Evolutionary conservation across 2,888 invertebrate species (phyloP), one percentile per base, ranked within the genome.

Genomic region (Miltochrista miniata): DNA sequence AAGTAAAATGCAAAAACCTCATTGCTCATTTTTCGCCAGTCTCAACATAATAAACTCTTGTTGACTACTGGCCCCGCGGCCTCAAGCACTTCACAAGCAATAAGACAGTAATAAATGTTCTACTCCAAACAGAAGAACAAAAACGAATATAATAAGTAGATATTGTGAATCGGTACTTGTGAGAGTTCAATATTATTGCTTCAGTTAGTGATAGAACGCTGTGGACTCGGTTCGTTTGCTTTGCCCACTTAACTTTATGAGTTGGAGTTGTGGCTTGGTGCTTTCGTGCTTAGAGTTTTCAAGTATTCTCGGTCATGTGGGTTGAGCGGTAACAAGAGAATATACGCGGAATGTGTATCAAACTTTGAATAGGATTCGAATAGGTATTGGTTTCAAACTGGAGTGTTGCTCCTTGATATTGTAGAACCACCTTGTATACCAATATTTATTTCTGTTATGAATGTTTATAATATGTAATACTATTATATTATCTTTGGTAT

Each of bases 81-180:
- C 81, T 74, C 68, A 74, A 85, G 83, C 87, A 82, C 84, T 88
- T 78, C 81, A 82, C 87, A 80, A 85, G 85, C 89, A 90, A 90
- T 90, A 90, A 90, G 87, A 85, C 81, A 84, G 90, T 90, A 90
- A 90, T 90, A 90, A 90, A 90, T 89, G 90, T 86, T 90, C 85
- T 74, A 84, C 80, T 82, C 82, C 74, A 79, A 85, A 87, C 85
- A 82, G 76, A 83, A 79, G 81, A 85, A 83, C 80, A 83, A 87
- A 87, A 88, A 83, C 68, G 76, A 78, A 82, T 82, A 86, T 85
- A 82, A 85, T 85, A 87, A 88, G 86, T 85, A 78, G 87, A 88
- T 87, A 87, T 86, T 84, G 85, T 85, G 83, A 78, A 84, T 81
- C 76, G 79, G 75, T 82, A 68, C 83, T 84, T 79, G 74, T 55